These are phyloP conservation scores for Epirrhoe tristata DNA, from an alignment of 2,888 invertebrate genomes.

Conservation along the genomic window DNA sequence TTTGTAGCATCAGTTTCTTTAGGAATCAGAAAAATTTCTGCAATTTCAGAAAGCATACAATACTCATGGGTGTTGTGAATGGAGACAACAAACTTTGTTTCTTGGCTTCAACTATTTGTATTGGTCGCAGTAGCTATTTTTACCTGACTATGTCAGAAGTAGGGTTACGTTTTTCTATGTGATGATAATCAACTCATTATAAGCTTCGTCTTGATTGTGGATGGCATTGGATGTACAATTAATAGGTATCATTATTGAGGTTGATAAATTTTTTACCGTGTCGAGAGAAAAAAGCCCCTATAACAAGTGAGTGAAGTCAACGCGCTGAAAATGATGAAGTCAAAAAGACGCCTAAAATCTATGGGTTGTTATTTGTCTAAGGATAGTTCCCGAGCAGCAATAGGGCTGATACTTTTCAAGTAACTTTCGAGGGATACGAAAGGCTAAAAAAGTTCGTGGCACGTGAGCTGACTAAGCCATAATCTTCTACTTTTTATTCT, in stretches of 20 bases:
- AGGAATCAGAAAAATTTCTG: background rate
- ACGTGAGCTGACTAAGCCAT: conserved; percentile 69
- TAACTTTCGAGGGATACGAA: conserved; percentile 67
- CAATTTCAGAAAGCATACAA: background rate
- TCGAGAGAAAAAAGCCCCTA: too few relatives aligned
- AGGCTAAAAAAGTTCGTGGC: conserved; percentile 70
- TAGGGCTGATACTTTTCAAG: conserved; percentile 61
- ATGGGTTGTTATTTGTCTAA: conserved; percentile 9
- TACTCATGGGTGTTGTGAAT: background rate
- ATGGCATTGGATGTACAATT: too few relatives aligned
- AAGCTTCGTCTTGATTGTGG: too few relatives aligned
- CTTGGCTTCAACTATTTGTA: background rate
- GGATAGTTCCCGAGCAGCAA: conserved; percentile 34
- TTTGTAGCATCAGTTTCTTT: background rate
- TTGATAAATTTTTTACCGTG: too few relatives aligned
- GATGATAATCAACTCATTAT: too few relatives aligned
- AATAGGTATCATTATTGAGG: too few relatives aligned
- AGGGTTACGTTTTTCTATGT: too few relatives aligned
- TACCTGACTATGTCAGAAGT: too few relatives aligned
- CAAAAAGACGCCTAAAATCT: background rate
- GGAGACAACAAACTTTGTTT: background rate
- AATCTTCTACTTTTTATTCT: conserved; percentile 47
- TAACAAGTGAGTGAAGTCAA: too few relatives aligned
- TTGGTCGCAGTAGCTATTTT: background rate
- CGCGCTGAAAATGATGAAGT: too few relatives aligned